phyloP scores from a whole-genome alignment of 2,797 vertebrate genomes.

The Brotula barbata region DNA sequence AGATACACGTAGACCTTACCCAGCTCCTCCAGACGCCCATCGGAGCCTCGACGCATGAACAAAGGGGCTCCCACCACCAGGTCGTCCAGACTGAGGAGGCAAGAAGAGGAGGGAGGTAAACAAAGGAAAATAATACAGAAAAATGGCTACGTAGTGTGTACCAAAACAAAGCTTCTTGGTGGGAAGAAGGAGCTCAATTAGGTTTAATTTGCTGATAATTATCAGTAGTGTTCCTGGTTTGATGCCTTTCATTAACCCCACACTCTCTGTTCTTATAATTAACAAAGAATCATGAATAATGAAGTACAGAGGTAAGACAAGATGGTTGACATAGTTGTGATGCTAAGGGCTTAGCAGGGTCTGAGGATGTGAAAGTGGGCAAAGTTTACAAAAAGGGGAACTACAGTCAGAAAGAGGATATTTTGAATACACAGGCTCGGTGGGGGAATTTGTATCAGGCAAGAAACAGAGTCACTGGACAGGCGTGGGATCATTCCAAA shows the following conservation, averaged over 20 bases:
- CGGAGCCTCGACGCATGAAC: constrained; percentile 84
- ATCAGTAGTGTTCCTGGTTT: no score
- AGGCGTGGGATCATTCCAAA: constrained; percentile 7
- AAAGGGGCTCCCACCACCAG: constrained; percentile 88
- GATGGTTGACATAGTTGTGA: no score
- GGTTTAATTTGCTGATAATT: no score
- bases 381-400: constrained; percentile 1
- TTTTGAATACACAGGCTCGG: not conserved
- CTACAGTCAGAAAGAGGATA: not conserved
- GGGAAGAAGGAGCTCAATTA: no score
- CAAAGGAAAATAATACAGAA: not conserved
- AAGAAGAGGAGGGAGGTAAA: not conserved
- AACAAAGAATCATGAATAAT: no score
- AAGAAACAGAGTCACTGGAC: constrained; percentile 8
- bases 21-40: constrained; percentile 86
- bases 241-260: no score
- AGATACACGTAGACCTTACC: constrained; percentile 90
- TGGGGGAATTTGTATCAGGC: constrained; percentile 15
- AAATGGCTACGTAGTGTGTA: not conserved
- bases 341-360: no score
- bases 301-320: no score
- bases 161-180: no score
- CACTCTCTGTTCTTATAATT: no score
- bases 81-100: constrained; percentile 81
- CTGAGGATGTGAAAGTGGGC: constrained; percentile 28